These are phyloP conservation scores for Erythrocercus mccallii DNA, from an alignment of 2,113 vertebrate species.

Conservation along the genomic window DNA sequence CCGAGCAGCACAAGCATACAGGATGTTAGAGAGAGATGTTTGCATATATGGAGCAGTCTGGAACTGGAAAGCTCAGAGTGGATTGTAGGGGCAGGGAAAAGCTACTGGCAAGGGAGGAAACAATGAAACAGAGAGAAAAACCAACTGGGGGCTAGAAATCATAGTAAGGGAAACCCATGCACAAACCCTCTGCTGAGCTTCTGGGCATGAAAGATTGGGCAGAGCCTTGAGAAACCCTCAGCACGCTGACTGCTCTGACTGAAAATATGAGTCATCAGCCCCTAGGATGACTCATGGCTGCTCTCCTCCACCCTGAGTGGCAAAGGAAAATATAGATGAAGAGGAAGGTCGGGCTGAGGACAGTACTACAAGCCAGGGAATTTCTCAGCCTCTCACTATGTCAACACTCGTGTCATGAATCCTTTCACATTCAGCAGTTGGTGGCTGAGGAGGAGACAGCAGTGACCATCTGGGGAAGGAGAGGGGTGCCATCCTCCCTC, in stretches of 20 bases:
- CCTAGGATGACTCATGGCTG: constrained; percentile 20
- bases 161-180: neutral
- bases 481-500: neutral
- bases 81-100: neutral
- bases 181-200: neutral
- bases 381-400: constrained; percentile 64
- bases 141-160: neutral
- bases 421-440: constrained; percentile 50
- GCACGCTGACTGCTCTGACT: neutral
- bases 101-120: neutral
- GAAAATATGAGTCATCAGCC: constrained; percentile 57
- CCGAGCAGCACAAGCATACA: neutral
- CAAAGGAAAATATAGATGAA: constrained; percentile 48
- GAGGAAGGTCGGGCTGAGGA: constrained; percentile 61
- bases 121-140: neutral
- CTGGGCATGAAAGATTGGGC: neutral
- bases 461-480: constrained; percentile 42
- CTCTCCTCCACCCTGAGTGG: neutral
- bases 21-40: neutral
- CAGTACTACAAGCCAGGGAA: constrained; percentile 53
- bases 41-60: neutral
- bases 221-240: neutral
- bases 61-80: neutral
- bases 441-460: constrained; percentile 30
- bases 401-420: constrained; percentile 53